Base-by-base conservation (phyloP, 2,888 invertebrate species). In the Temnothorax unifasciatus region DNA sequence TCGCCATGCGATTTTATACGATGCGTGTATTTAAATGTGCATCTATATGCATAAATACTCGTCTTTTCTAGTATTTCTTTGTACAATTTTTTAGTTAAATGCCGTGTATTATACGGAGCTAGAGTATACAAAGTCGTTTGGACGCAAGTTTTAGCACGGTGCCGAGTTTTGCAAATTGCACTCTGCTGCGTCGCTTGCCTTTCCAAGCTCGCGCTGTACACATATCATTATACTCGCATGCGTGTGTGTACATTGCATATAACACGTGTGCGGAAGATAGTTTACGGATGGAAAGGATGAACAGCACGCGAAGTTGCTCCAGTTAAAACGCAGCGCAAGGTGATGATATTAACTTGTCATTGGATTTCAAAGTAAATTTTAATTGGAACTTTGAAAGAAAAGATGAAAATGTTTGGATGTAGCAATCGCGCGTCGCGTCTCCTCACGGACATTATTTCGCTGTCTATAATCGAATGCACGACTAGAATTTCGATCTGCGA, bases 381-480 rank as follows among this genome's bases (percentile, higher is more conserved):
- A 84, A 82, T 52, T 82, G 71, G 68, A 66, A 18, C 29, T 44
- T 15, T n/a, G 21, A 54, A 54, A 63, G 38, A 79, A 66, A 76
- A 76, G 63, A 83, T 64, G 64, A 50, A 75, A 86, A 89, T 86
- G 74, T 29, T 79, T 63, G 83, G 85, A 85, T 85, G 86, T 83
- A 86, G 83, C 63, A 82, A 77, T 87, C 83, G 74, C 52, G 59
- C 82, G 64, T 25, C 54, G 15, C 68, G 59, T 63, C 15, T 83
- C 57, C 54, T 85, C 52, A 38, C 63, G 79, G 68, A 64, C 59
- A 85, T 84, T 66, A 83, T 82, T 88, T 85, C 47, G 61, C 34
- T 59, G 64, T 47, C 69, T 18, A 34, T 50, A 52, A 57, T 25
- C 41, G 71, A 82, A 63, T 64, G 47, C 54, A 29, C 63, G 64